Evolutionary conservation across 2,797 vertebrate species (phyloP), one percentile per base, ranked within the genome.

Genomic region (Enteromius trimaculatus): DNA sequence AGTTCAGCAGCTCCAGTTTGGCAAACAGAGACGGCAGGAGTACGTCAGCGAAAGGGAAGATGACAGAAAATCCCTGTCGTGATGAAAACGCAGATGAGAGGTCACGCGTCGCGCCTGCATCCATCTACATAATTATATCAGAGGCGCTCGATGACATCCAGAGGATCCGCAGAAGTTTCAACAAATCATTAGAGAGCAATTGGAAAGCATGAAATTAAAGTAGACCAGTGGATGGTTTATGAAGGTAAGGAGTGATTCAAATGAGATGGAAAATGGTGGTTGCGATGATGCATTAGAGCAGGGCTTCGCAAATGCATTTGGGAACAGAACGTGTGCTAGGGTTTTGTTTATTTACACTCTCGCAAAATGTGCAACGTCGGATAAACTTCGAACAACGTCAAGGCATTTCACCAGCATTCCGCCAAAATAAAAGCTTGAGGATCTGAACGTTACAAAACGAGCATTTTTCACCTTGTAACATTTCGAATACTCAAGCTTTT

Each of bases 1-100:
- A 88, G 90, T 92, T 91, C 78, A 90, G 79, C 79, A 79, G 85
- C 72, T 83, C 79, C 71, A 89, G 84, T 87, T 87, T 86, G 77
- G 53, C 76, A 84, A 75, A 80, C 34, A 71, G 68, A 76, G 76
- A 64, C 39, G 44, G 75, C 26, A 37, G 77, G 55, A 47, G 37
- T 55, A 81, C 66, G 77, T 66, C 83, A 80, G n/a, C 26, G 19
- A 83, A 76, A 85, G 83, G 42, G 84, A 78, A 89, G 82, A 86
- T 79, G 60, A 85, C 72, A 85, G 81, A 89, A 77, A 84, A 58
- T 87, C 84, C 84, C 79, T 85, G 81, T 84, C 62, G 49, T 68
- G 79, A 88, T 82, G 79, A 87, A 82, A 81, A 84, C 81, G 55
- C 55, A 84, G 55, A 82, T 37, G 76, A 80, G 78, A 77, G 82